Base-by-base conservation (phyloP, 2,888 invertebrate genomes). In the Nomada fucata region DNA sequence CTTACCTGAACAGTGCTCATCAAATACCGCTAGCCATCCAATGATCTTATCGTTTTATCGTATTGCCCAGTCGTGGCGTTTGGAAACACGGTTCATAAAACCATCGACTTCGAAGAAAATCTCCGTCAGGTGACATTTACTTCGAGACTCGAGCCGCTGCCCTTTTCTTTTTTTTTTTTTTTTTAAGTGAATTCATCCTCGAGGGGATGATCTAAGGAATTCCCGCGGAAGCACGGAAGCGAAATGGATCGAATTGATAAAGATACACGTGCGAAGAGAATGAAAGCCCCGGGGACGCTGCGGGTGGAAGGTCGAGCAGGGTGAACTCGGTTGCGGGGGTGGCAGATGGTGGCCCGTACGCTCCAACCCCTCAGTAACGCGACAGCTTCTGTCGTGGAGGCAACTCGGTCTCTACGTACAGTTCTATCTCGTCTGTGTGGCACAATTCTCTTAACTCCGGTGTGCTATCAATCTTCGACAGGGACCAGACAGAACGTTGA, bases 301-400 rank as follows among this genome's bases (percentile, higher is more conserved):
- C 23, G 44, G 60, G 26, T 61, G 72, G 84, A 63, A 76, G 78
- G 55, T 64, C 29, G 61, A 64, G 64, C 36, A 69, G 71, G 75
- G 53, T 50, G 71, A 75, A 67, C 15, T 63, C n/a, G 42, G 65
- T 59, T 64, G 72, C 61, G 81, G 73, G 71, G 74, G 63, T 71
- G 55, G 79, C 36, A 60, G 76, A 79, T 69, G 84, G 73, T 65
- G 68, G 83, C 69, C 68, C 63, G 63, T 52, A 36, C 65, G 77
- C 67, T 70, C 26, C 79, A 79, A 86, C 82, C 87, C 80, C 81
- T 84, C 88, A 88, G 88, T 88, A 85, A 71, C 88, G 86, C 82
- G 88, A 65, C 64, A 80, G 79, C 85, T 78, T 85, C 79, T 69
- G 76, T 53, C 83, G 75, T 64, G 64, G 65, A 73, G 67, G 76